Percentiles rank a stretch among this genome's conserved stretches.
Conservation (phyloP, 2,888 invertebrate species). For the Abrostola tripartita region DNA sequence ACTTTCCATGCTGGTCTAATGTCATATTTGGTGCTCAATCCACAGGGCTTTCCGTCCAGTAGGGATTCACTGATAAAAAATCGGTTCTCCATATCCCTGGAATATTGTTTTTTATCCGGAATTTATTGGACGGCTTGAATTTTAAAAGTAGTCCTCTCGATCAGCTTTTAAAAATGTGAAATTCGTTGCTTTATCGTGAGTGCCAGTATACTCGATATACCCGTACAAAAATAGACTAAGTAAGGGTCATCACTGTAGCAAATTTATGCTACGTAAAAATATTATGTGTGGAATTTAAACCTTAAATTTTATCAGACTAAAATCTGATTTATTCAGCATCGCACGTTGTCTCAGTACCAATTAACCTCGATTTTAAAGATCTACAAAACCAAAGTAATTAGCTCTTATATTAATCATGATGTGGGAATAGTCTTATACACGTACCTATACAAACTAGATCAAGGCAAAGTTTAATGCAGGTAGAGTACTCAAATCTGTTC, state of each 20-base stretch:
- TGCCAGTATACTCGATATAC: neutral
- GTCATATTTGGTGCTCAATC: neutral
- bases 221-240: no score
- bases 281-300: no score
- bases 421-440: neutral
- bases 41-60: slow-evolving; percentile 1
- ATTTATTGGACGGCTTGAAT: slow-evolving; percentile 6
- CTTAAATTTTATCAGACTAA: no score
- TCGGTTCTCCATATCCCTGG: slow-evolving; percentile 15
- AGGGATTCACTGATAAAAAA: slow-evolving; percentile 24
- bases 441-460: neutral
- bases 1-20: neutral
- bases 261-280: no score
- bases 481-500: slow-evolving; percentile 20
- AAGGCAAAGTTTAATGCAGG: neutral
- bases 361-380: no score
- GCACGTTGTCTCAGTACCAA: no score
- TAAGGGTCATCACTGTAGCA: no score
- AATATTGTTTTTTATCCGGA: slow-evolving; percentile 13
- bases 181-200: neutral
- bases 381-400: no score
- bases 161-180: neutral
- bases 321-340: no score
- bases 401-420: neutral
- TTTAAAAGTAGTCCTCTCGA: neutral